A percentile compares a stretch with the other conserved stretches of the same genome.
phyloP scores from a whole-genome alignment of 2,888 invertebrate species.

The Cristatella mucedo region DNA sequence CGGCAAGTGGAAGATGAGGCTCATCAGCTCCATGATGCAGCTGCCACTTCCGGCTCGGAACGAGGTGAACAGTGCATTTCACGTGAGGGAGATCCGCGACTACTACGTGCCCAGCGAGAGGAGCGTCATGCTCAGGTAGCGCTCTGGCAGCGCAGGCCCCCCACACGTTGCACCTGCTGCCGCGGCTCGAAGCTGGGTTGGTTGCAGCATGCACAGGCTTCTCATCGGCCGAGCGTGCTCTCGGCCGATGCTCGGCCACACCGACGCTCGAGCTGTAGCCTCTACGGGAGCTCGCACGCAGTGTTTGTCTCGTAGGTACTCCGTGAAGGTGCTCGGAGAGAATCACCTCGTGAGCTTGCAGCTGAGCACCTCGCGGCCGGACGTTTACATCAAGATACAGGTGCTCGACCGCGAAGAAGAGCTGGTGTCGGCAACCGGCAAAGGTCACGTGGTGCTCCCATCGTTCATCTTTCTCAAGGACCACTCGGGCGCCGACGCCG shows the following conservation, averaged over 20 bases:
- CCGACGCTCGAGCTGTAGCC: too few relatives aligned
- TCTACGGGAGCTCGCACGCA: too few relatives aligned
- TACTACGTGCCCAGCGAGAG: slow-evolving; percentile 35
- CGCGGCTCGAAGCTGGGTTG: too few relatives aligned
- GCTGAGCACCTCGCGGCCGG: slow-evolving; percentile 31
- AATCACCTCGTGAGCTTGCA: slow-evolving; percentile 30
- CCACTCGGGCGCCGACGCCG: slow-evolving; percentile 15
- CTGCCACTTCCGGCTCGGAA: slow-evolving; percentile 22
- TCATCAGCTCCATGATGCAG: slow-evolving; percentile 31
- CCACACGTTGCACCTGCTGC: too few relatives aligned
- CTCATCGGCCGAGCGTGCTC: too few relatives aligned
- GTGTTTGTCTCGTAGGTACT: slow-evolving; percentile 27
- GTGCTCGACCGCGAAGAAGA: slow-evolving; percentile 30
- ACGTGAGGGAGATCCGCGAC: slow-evolving; percentile 29
- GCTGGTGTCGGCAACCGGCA: slow-evolving; percentile 25
- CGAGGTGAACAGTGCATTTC: slow-evolving; percentile 30
- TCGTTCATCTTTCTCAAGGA: slow-evolving; percentile 33
- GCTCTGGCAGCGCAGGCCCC: too few relatives aligned
- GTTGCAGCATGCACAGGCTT: too few relatives aligned
- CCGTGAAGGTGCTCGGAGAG: slow-evolving; percentile 31
- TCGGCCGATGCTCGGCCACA: too few relatives aligned
- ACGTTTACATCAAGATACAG: slow-evolving; percentile 32
- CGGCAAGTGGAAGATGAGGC: slow-evolving; percentile 33
- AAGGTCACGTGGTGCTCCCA: slow-evolving; percentile 33
- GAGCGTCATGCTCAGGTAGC: slow-evolving; percentile 31